A percentile compares a stretch with the other conserved stretches of the same genome.
These are phyloP conservation scores for Amniataba percoides DNA, from an alignment of 2,797 vertebrate genomes.

Conservation along the genomic window DNA sequence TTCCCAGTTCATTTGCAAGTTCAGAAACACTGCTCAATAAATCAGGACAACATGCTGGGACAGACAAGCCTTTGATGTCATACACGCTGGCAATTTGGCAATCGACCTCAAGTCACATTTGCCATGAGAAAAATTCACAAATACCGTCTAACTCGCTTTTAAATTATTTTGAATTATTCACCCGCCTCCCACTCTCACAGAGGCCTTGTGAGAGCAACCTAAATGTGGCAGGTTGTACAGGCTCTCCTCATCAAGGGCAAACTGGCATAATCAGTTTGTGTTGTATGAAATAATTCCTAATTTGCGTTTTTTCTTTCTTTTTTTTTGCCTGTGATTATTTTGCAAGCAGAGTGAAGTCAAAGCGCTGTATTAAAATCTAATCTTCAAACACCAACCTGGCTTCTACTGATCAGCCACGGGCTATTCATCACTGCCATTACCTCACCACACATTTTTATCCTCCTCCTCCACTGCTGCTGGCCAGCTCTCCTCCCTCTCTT, in stretches of 20 bases:
- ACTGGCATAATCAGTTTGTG: constrained; percentile 79
- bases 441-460: constrained; percentile 84
- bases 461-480: constrained; percentile 76
- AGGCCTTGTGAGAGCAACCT: constrained; percentile 67
- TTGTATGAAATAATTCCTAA: constrained; percentile 84
- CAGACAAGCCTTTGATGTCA: constrained; percentile 40
- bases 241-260: constrained; percentile 80
- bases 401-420: constrained; percentile 84
- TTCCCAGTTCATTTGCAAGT: constrained; percentile 22
- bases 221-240: constrained; percentile 69
- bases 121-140: constrained; percentile 40
- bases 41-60: constrained; percentile 40
- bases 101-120: constrained; percentile 26
- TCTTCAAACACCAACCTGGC: constrained; percentile 88
- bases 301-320: constrained; percentile 60
- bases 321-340: constrained; percentile 83
- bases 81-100: constrained; percentile 39
- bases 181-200: constrained; percentile 41
- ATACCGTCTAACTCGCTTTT: constrained; percentile 37
- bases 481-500: constrained; percentile 74
- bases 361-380: constrained; percentile 89
- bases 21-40: constrained; percentile 37
- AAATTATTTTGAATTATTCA: constrained; percentile 55
- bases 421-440: constrained; percentile 90
- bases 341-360: constrained; percentile 77